These are phyloP conservation scores for Octopus sinensis DNA, from an alignment of 1,140 invertebrate genomes.

Conservation along the genomic window DNA sequence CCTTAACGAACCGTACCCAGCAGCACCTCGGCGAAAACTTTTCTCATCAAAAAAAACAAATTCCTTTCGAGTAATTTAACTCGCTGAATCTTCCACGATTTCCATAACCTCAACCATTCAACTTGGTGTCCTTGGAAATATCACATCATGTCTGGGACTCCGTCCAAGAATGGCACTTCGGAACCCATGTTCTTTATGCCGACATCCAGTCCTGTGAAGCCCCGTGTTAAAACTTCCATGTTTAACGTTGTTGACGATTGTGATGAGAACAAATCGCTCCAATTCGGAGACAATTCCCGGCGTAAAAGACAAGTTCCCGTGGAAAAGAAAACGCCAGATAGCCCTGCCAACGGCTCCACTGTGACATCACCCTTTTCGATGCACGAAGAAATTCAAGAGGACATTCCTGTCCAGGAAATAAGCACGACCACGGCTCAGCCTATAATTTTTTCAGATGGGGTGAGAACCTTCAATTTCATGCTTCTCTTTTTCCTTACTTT, in stretches of 20 bases:
- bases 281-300: background rate
- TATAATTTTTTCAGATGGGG: background rate
- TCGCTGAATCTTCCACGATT: background rate
- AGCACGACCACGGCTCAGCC: background rate
- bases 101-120: background rate
- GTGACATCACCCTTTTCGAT: background rate
- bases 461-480: background rate
- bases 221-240: constrained; percentile 10
- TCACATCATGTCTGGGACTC: background rate
- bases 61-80: background rate
- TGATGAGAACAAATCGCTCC: constrained; percentile 2
- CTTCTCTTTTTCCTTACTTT: no score
- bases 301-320: background rate
- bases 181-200: background rate
- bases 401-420: background rate
- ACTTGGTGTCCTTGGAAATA: background rate
- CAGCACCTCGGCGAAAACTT: background rate
- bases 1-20: background rate
- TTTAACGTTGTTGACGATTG: constrained; percentile 7
- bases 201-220: background rate
- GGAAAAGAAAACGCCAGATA: background rate
- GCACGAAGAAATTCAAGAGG: background rate
- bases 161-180: constrained; percentile 6
- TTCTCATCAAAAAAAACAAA: background rate
- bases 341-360: background rate